Evolutionary conservation across 2,797 vertebrate species (phyloP).

Genomic region (Karalla daura): DNA sequence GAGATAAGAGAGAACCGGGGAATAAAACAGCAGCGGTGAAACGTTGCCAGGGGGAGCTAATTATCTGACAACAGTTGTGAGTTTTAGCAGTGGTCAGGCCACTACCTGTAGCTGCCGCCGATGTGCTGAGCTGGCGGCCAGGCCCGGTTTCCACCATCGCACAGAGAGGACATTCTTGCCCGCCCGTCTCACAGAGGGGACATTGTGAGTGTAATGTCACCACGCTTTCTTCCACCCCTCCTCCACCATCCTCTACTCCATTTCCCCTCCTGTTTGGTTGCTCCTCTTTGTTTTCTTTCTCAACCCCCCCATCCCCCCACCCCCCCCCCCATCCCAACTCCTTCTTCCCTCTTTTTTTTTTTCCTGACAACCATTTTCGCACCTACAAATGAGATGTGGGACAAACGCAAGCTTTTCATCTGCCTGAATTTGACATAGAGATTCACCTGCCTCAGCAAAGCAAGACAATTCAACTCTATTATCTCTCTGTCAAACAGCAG

Average conservation of each 20-base stretch:
- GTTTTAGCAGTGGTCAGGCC: neutral
- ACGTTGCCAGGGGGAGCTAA: neutral
- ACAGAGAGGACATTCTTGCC: conserved; percentile 45
- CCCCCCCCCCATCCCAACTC: conserved; percentile 4
- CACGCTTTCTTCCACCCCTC: conserved; percentile 25
- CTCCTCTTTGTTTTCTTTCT: conserved; percentile 21
- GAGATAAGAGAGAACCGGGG: neutral
- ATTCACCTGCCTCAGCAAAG: conserved; percentile 57
- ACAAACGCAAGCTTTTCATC: conserved; percentile 44
- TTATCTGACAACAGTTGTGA: neutral
- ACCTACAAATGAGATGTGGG: conserved; percentile 46
- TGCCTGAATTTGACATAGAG: conserved; percentile 43
- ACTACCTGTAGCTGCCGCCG: neutral
- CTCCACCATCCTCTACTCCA: conserved; percentile 17
- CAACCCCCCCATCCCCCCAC: neutral
- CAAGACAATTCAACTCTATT: conserved; percentile 59
- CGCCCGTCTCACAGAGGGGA: conserved; percentile 21
- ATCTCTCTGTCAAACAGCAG: conserved; percentile 55
- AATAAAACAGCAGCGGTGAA: neutral
- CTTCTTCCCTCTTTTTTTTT: conserved; percentile 2
- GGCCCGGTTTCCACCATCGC: conserved; percentile 21
- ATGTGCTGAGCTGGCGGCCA: neutral
- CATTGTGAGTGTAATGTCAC: conserved; percentile 23
- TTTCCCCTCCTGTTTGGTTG: conserved; percentile 20
- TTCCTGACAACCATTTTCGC: conserved; percentile 20